Conservation (phyloP, 2,888 invertebrate genomes). For the Aspidiotus rigidus region DNA sequence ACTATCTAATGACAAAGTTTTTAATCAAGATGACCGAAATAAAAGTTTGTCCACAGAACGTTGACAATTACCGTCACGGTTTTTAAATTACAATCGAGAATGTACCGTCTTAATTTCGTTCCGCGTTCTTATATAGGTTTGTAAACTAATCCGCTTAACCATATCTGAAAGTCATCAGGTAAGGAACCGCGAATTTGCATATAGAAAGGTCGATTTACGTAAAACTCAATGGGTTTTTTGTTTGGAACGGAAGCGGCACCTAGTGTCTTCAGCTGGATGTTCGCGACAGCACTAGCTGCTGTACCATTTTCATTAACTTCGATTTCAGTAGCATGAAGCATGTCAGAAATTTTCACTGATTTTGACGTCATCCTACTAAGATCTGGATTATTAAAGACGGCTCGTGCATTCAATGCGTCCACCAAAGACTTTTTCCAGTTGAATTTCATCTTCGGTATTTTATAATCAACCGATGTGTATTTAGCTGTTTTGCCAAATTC, state of each 20-base stretch:
- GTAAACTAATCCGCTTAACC: not conserved
- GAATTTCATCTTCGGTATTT: not conserved
- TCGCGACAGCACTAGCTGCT: not conserved
- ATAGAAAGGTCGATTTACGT: conserved; percentile 3
- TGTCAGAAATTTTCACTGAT: not conserved
- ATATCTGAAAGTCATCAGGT: too few relatives aligned
- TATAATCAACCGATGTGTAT: not conserved
- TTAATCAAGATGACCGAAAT: too few relatives aligned
- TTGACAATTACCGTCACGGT: too few relatives aligned
- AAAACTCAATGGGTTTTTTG: not conserved
- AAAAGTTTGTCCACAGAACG: too few relatives aligned
- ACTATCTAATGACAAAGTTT: too few relatives aligned
- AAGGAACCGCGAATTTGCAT: too few relatives aligned
- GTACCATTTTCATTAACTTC: conserved; percentile 6
- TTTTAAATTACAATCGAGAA: too few relatives aligned
- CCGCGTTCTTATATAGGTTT: not conserved
- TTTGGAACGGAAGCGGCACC: not conserved
- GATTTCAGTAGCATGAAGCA: not conserved
- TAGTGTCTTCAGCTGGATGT: not conserved
- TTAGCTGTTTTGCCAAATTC: not conserved
- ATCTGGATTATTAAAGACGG: not conserved
- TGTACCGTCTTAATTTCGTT: too few relatives aligned
- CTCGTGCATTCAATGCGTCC: not conserved
- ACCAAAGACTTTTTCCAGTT: not conserved
- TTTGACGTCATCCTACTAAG: not conserved